Base-by-base conservation (phyloP, 1,140 invertebrate genomes). In the Camponotus floridanus region DNA sequence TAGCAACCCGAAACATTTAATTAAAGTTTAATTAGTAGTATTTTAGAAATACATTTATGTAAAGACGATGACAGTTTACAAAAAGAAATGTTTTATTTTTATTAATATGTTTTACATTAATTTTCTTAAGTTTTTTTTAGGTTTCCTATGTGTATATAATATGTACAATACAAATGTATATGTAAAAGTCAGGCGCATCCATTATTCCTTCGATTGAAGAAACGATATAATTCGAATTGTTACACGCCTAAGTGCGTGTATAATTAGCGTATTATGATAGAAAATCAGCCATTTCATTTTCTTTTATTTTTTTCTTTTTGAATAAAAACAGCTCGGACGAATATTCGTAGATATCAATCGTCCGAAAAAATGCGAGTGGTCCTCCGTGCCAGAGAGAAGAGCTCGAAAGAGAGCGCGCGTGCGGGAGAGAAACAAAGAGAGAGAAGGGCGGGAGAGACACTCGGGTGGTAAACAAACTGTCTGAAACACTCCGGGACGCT, bases 391-490 rank as follows among this genome's bases (percentile, higher is more conserved):
- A 57, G 57, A 33, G 68, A 81, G 42, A 65, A 26, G 85, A 86
- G 80, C 61, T 79, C 80, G 79, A 81, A 59, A 81, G 67, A 62
- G 68, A 26, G 64, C 18, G 70, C n/a, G 48, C 51, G 42, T 62
- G 71, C 18, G 61, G 11, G 45, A 55, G n/a, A n/a, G 26, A 59
- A 45, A 48, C 21, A 48, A 68, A 62, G 31, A 39, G 11, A 55
- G 55, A 57, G n/a, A 73, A 71, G 74, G 71, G 67, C 83, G 6
- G 36, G 64, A 87, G 86, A 91, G 83, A 91, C 90, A 90, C 91
- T 92, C 87, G 88, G 90, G 86, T 91, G 90, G 93, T 92, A 94
- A 95, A 95, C 94, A 94, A 94, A 94, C 93, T 95, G 94, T 95
- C 94, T 92, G 92, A 93, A 94, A 94, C 94, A 94, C 93, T 93